These are phyloP conservation scores for Pangasianodon gigas DNA, from an alignment of 2,113 vertebrate species.

Conservation along the genomic window DNA sequence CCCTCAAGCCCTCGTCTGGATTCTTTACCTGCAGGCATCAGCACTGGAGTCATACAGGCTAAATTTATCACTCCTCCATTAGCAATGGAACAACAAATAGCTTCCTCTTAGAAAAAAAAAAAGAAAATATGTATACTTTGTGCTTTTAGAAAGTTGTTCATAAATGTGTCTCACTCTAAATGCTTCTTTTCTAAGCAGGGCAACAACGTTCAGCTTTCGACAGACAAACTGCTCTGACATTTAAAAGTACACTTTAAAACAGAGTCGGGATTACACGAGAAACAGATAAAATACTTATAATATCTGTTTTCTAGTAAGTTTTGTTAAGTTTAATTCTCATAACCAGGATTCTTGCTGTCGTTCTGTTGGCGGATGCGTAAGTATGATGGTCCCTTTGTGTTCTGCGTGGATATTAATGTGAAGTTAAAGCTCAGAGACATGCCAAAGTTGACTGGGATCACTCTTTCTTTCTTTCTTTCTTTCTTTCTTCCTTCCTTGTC, in stretches of 20 bases:
- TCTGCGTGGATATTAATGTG: no score
- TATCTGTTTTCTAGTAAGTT: background rate
- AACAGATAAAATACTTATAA: background rate
- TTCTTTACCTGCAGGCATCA: slow-evolving; percentile 5
- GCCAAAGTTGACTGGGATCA: no score
- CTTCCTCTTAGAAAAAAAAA: background rate
- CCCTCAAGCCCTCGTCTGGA: background rate
- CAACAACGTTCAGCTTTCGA: background rate
- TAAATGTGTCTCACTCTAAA: background rate
- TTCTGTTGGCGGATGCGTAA: background rate
- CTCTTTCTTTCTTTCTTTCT: no score
- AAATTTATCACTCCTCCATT: background rate
- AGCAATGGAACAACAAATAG: background rate
- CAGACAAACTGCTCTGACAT: slow-evolving; percentile 7
- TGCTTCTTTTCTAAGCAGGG: background rate
- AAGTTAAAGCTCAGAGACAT: no score
- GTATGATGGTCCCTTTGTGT: no score
- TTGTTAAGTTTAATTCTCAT: background rate
- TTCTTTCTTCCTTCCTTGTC: background rate
- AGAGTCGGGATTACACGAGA: background rate
- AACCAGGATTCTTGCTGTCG: background rate
- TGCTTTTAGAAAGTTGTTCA: background rate
- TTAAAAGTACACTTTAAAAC: background rate
- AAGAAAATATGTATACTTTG: background rate
- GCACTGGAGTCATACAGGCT: background rate